Evolutionary conservation across 1,140 invertebrate genomes (phyloP), one percentile per base, ranked within the genome.

Genomic region (Sitophilus oryzae): DNA sequence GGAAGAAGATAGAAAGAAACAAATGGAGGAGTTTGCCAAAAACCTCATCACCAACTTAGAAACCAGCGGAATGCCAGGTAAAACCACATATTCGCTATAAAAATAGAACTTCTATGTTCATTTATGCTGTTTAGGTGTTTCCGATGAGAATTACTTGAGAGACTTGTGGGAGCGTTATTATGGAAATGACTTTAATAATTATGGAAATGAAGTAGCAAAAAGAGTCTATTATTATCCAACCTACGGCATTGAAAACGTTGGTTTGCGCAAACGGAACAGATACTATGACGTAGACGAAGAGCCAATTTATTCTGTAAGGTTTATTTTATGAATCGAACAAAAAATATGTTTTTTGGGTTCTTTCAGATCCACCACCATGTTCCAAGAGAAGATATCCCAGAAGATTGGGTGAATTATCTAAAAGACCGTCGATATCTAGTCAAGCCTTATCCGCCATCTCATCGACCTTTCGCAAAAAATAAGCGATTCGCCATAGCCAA

Each of bases 401-500:
- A 58, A 9, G 51, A 53, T 35, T 40, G 43, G 30, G 35, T 38
- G 19, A 58, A 42, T 9, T 53, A 49, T 22, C 16, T 45, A 11
- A 54, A 44, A 52, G 55, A 61, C 18, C 48, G 56, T 14, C 41
- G 54, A 22, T 49, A 59, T 5, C 44, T 48, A 43, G 40, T 52
- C 25, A 23, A 43, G n/a, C 41, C 49, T 36, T 61, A 62, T 40
- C 36, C 23, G 8, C 37, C 38, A 15, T 14, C 53, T 34, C 38
- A 37, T 1, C 22, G 42, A 16, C 15, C 56, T 34, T 59, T 62
- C 37, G 36, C 43, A 16, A 37, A 52, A 30, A 45, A 43, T 11
- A 83, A 83, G 72, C 72, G 79, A 2, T 82, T 82, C 63, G 79
- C 80, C 11, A 79, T 84, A n/a, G 71, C 78, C 18, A 83, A 83